A percentile compares a stretch with the other conserved stretches of the same genome.
Evolutionary conservation across 2,888 invertebrate species (phyloP).

Genomic region (Eumacrocentrus americanus): DNA sequence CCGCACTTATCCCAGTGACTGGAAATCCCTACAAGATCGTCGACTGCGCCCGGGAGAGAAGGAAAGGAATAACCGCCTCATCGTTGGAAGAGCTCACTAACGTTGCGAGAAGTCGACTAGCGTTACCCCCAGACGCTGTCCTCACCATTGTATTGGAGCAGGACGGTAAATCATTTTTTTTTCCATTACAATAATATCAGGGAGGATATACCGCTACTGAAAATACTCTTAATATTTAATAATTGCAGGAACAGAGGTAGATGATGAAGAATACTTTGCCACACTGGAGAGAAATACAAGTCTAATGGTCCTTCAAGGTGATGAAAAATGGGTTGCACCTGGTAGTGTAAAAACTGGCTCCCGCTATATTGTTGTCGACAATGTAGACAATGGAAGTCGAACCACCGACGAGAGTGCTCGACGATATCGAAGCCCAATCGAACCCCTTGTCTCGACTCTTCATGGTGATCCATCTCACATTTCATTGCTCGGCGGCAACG

Average conservation of each 20-base stretch:
- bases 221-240: no score
- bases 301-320: conserved; percentile 79
- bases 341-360: conserved; percentile 52
- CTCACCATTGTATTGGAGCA: conserved; percentile 86
- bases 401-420: conserved; percentile 41
- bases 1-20: conserved; percentile 45
- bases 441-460: conserved; percentile 54
- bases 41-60: conserved; percentile 78
- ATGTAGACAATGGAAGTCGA: conserved; percentile 50
- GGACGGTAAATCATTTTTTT: conserved; percentile 67
- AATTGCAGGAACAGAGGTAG: conserved; percentile 80
- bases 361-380: conserved; percentile 56
- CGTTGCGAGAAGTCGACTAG: conserved; percentile 78
- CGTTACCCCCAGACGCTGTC: conserved; percentile 67
- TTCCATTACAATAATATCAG: no score
- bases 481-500: conserved; percentile 81
- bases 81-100: conserved; percentile 79
- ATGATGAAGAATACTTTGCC: conserved; percentile 93
- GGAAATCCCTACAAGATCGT: conserved; percentile 80
- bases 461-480: conserved; percentile 78
- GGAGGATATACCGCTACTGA: no score
- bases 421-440: conserved; percentile 47
- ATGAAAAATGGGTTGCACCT: conserved; percentile 74
- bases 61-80: conserved; percentile 82
- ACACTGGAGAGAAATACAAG: conserved; percentile 87